phyloP scores from a whole-genome alignment of 2,113 vertebrate genomes.

The Nycticorax nycticorax region DNA sequence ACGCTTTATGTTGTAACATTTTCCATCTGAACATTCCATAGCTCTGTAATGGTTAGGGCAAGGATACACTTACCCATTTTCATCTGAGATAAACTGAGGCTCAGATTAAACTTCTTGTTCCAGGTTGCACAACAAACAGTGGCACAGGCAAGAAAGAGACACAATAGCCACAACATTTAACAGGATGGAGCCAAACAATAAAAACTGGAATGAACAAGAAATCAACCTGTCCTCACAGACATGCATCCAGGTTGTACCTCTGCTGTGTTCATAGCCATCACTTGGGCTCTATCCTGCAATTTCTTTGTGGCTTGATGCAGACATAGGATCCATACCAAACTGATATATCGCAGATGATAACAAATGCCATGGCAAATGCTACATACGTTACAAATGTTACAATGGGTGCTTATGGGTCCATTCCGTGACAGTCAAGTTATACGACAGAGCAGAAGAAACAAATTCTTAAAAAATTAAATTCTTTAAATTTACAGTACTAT shows the following conservation, averaged over 20 bases:
- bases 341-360: neutral
- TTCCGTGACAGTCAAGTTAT: neutral
- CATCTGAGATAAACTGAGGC: neutral
- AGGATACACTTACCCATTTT: neutral
- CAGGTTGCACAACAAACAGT: neutral
- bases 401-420: neutral
- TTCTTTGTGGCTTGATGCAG: neutral
- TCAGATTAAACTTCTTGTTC: neutral
- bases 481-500: slow-evolving; percentile 27
- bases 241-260: neutral
- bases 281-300: neutral
- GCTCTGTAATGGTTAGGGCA: neutral
- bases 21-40: neutral
- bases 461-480: neutral
- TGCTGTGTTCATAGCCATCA: neutral
- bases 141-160: neutral
- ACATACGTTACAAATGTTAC: neutral
- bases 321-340: neutral
- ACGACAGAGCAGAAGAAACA: neutral
- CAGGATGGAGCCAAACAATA: neutral
- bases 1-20: neutral
- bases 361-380: neutral
- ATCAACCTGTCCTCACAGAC: neutral
- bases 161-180: neutral
- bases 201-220: neutral